Evolutionary conservation across 2,797 vertebrate genomes (phyloP), one percentile per base, ranked within the genome.

Genomic region (Hippoglossus hippoglossus): DNA sequence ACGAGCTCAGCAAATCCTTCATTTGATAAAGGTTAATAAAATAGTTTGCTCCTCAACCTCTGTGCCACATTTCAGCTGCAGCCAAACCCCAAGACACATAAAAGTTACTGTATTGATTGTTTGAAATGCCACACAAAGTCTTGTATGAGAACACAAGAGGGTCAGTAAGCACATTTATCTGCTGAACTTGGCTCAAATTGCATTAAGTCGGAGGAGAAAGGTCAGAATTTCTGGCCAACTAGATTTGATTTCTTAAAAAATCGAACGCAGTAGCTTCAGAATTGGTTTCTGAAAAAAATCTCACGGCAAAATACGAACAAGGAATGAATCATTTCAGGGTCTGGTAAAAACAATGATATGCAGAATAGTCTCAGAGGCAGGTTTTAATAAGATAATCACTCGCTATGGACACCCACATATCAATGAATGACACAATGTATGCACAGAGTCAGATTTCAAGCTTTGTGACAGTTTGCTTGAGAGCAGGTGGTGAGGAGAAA

Each of bases 21-120:
- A 39, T 63, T 46, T 70, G 55, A 73, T 67, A 71, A 78, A 86
- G 84, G 84, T 89, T 85, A 87, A 87, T 89, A 80, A 58, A 89
- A 90, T 63, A 69, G 73, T 73, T 53, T 53, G 64, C 34, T 60
- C 63, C 54, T 62, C 76, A 79, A 79, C 75, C 79, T 84, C 74
- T 78, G 61, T 2, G 59, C 39, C 55, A 16, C 44, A 52, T 75
- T 83, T 75, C 25, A 62, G 44, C 47, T 6, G 69, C 62, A 10
- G 55, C n/a, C 56, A 73, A 79, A 78, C 59, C 73, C 73, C 36
- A 19, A 68, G 72, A 75, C 21, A 13, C 64, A 79, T 85, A 67
- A 78, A 46, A 73, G 79, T 82, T 79, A 67, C 67, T 18, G 13
- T 77, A 90, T 92, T 1, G 80, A 90, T 87, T 67, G 61, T 77